Evolutionary conservation across 23 tunicate genomes (phyloP), one percentile per base, ranked within the genome.

Genomic region (Ascidia mentula): DNA sequence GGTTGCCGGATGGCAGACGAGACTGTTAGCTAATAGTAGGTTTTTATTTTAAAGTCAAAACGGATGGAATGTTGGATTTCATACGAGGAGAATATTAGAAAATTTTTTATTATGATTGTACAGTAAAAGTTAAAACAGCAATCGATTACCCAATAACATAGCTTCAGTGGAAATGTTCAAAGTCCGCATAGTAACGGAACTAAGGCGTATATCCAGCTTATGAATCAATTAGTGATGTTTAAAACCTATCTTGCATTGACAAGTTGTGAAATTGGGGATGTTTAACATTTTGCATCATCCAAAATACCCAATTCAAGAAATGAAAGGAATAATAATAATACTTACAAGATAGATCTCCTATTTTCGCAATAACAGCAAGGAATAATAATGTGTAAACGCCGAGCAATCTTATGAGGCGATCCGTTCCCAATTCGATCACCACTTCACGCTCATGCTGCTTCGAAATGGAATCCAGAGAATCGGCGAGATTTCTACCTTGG

Each of bases 401-500:
- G 18, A 74, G 31, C 61, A 34, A 87, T 72, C 71, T 76, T 37
- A 80, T 45, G 8, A 80, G 34, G 59, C 90, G 74, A 37, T 87
- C 90, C 15, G 75, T 28, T 36, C 80, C 80, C 34, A 87, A 59
- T 31, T 87, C 90, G 45, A 87, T 87, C 0, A 87, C 90, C 18
- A 87, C 39, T 38, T 80, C 76, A 24, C 60, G 37, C 69, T 87
- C 85, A 59, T 87, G 84, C 59, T 80, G 42, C 69, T 74, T 65
- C 0, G 90, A 38, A 45, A 81, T 69, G 4, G 38, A 4, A 34
- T 80, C 90, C 20, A 79, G 31, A 6, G 65, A 53, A 9, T 9
- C 24, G 22, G 24, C 22, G 24, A 53, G 7, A 3, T 6, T 5
- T 53, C 24, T 26, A 5, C 28, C 65, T 9, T 53, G 65, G 7